Evolutionary conservation across 2,797 vertebrate genomes (phyloP).

Genomic region (Chelon labrosus): DNA sequence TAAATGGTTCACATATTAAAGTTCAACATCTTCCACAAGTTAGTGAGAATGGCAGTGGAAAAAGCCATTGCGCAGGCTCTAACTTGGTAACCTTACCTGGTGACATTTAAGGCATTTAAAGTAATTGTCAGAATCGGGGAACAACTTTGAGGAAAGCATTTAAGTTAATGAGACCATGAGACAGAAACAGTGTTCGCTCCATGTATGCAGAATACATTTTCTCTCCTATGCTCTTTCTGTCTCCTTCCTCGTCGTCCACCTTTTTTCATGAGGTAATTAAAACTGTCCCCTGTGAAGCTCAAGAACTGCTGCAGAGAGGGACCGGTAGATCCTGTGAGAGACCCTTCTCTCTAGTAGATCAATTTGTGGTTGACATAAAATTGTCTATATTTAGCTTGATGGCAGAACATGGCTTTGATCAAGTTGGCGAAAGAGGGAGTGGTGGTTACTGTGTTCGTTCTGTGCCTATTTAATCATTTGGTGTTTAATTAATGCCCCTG

Average conservation of each 20-base stretch:
- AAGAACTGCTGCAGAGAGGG: conserved; percentile 20
- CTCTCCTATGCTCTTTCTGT: not conserved
- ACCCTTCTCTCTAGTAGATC: conserved; percentile 5
- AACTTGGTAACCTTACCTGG: not conserved
- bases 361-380: conserved; percentile 12
- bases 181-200: not conserved
- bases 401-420: not conserved
- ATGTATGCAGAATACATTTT: not conserved
- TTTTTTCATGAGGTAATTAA: conserved; percentile 48
- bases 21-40: not conserved
- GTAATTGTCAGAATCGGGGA: too few relatives aligned
- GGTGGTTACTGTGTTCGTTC: too few relatives aligned
- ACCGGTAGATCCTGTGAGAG: conserved; percentile 10
- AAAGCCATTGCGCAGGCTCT: not conserved
- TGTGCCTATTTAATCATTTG: too few relatives aligned
- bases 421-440: not conserved
- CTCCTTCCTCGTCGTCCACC: not conserved
- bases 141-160: not conserved
- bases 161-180: not conserved
- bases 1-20: conserved; percentile 15
- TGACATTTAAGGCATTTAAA: not conserved
- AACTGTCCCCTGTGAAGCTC: conserved; percentile 16
- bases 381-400: not conserved
- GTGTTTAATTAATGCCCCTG: not conserved
- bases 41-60: not conserved